Evolutionary conservation across 2,113 vertebrate genomes (phyloP).

Genomic region (Hydropotes inermis): DNA sequence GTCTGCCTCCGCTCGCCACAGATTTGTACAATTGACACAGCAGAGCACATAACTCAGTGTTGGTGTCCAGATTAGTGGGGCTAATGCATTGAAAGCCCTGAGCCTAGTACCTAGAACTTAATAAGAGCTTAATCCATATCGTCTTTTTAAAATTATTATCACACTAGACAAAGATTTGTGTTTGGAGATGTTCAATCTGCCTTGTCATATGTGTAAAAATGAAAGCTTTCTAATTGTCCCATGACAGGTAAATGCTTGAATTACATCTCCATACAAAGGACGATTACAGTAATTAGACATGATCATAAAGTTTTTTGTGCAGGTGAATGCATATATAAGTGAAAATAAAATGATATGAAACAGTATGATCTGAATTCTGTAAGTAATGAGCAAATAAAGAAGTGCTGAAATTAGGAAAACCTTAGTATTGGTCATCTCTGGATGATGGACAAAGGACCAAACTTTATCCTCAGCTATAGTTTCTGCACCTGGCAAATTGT

Average conservation of each 20-base stretch:
- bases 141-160: not conserved
- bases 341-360: not conserved
- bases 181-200: not conserved
- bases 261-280: not conserved
- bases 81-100: not conserved
- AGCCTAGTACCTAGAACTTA: not conserved
- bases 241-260: not conserved
- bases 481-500: not conserved
- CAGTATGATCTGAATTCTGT: not conserved
- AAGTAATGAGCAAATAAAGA: not conserved
- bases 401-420: not conserved
- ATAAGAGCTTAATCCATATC: not conserved
- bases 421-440: not conserved
- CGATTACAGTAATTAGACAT: not conserved
- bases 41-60: not conserved
- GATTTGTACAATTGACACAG: not conserved
- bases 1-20: not conserved
- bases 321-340: not conserved
- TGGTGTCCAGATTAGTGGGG: not conserved
- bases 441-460: not conserved
- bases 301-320: not conserved
- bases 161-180: not conserved
- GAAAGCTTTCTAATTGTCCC: not conserved
- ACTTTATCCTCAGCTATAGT: not conserved
- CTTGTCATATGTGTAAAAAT: not conserved